Evolutionary conservation across 2,113 vertebrate genomes (phyloP), one percentile per base, ranked within the genome.

Genomic region (Calidris pygmaea): DNA sequence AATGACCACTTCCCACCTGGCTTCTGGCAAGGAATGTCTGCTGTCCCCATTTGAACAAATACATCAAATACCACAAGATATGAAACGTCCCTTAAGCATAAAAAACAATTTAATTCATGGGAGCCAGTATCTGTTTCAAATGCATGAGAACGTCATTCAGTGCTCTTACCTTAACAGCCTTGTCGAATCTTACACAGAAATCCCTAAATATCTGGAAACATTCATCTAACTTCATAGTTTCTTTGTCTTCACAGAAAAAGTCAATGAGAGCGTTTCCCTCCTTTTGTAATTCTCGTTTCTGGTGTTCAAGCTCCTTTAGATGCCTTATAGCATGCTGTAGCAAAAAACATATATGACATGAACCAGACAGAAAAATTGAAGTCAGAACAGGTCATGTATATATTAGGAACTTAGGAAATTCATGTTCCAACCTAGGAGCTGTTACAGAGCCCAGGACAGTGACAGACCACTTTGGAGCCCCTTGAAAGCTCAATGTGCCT

Each of bases 171-270:
- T 99, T 99, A 56, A 99, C 99, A 15, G 99, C 99, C 75, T 99
- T 99, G 97, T 98, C 98, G 95, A 99, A 99, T 96, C 98, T 99
- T 74, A 98, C 53, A 75, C 99, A 99, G 96, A 99, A 99, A 95
- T 99, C 99, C 92, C 99, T 98, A 95, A 99, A 99, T 95, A 99
- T 99, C 97, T 99, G 98, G 95, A 99, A 99, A 93, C 99, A 99
- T 87, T 99, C 99, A 10, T 99, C 99, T 96, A 99, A 97, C 92
- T 99, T 99, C 97, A 99, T 99, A 4, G 99, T 99, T 96, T 99
- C 99, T 98, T 99, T 99, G 97, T 99, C 99, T 98, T 99, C 99
- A 85, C 99, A 99, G 96, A 99, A 99, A 97, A 99, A 99, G 93
- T 99, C 99, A 55, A 99, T 99, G 26, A 99, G 99, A 60, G 98